Evolutionary conservation across 1,140 invertebrate genomes (phyloP).

Genomic region (Drosophila parabipectinata): DNA sequence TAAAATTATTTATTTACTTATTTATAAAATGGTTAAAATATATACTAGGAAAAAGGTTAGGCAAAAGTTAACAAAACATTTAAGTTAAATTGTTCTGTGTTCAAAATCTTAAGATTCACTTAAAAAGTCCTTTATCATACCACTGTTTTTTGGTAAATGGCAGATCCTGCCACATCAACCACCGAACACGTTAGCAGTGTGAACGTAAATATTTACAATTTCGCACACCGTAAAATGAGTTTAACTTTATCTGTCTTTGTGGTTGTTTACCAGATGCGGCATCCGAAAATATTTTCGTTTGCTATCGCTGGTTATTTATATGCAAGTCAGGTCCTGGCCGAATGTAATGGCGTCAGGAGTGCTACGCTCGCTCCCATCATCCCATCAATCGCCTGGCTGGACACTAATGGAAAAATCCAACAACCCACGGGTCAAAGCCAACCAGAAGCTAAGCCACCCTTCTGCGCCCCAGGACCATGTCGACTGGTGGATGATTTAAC

Average conservation of each 20-base stretch:
- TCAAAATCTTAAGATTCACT: neutral
- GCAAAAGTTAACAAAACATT: too few species aligned
- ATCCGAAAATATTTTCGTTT: slow-evolving; percentile 63
- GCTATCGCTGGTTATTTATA: slow-evolving; percentile 75
- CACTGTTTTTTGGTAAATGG: slow-evolving; percentile 4
- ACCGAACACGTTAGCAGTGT: slow-evolving; percentile 32
- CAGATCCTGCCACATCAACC: slow-evolving; percentile 15
- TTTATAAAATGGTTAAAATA: too few species aligned
- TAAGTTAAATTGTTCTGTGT: too few species aligned
- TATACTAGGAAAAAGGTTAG: too few species aligned
- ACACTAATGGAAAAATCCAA: slow-evolving; percentile 76
- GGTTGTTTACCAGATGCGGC: slow-evolving; percentile 74
- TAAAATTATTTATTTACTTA: neutral
- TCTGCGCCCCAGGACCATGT: neutral
- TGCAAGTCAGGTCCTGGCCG: slow-evolving; percentile 74
- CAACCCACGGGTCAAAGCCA: slow-evolving; percentile 9
- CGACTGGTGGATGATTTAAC: slow-evolving; percentile 56
- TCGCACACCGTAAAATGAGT: slow-evolving; percentile 78
- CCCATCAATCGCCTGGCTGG: slow-evolving; percentile 74
- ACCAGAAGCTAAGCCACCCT: slow-evolving; percentile 14
- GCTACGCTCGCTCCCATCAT: slow-evolving; percentile 39
- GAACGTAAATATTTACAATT: slow-evolving; percentile 80
- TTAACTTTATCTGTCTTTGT: slow-evolving; percentile 79
- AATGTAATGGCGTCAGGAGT: slow-evolving; percentile 68
- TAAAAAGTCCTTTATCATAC: too few species aligned